These are phyloP conservation scores for Paramisgurnus dabryanus DNA, from an alignment of 2,113 vertebrate genomes.

Conservation along the genomic window DNA sequence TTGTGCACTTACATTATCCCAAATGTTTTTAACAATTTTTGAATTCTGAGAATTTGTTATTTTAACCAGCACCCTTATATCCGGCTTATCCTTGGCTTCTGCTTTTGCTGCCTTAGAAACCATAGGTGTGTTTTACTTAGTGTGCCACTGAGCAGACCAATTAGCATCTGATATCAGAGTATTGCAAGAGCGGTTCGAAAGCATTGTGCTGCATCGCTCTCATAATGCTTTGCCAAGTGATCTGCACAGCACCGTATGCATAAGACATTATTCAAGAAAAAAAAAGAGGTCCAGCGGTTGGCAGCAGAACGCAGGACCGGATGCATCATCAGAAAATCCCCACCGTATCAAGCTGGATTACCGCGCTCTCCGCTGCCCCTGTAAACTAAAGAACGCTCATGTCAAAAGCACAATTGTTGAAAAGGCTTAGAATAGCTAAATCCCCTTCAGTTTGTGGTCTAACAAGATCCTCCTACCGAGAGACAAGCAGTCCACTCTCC, in stretches of 20 bases:
- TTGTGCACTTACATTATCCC: too few relatives aligned
- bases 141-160: too few relatives aligned
- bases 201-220: too few relatives aligned
- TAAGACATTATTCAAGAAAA: constrained; percentile 5
- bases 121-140: too few relatives aligned
- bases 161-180: too few relatives aligned
- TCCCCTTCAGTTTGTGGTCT: constrained; percentile 40
- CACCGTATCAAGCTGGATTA: constrained; percentile 33
- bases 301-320: constrained; percentile 18
- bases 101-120: too few relatives aligned
- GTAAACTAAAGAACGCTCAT: constrained; percentile 44
- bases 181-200: too few relatives aligned
- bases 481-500: constrained; percentile 14
- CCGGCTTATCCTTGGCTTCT: too few relatives aligned
- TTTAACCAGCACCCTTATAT: too few relatives aligned
- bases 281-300: neutral
- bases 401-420: constrained; percentile 47
- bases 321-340: constrained; percentile 18
- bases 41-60: too few relatives aligned
- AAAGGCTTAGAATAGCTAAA: constrained; percentile 41
- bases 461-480: constrained; percentile 25
- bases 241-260: neutral
- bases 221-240: neutral
- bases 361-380: neutral
- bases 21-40: too few relatives aligned